Percentiles rank a stretch among this genome's conserved stretches.
These are phyloP conservation scores for Automeris io DNA, from an alignment of 2,888 invertebrate genomes.

Conservation along the genomic window DNA sequence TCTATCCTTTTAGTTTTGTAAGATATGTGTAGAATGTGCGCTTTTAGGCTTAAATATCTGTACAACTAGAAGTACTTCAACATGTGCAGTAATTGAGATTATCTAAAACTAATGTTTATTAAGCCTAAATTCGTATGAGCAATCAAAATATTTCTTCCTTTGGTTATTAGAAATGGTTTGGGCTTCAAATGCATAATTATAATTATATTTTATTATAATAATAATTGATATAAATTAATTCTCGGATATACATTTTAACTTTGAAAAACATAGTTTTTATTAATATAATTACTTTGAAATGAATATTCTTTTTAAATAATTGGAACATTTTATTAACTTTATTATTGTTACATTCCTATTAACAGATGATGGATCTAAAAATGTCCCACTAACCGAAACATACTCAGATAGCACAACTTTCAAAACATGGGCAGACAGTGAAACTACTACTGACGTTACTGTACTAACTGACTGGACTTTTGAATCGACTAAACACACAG, in stretches of 20 bases:
- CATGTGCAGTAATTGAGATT: no score
- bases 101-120: not conserved
- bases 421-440: slow-evolving; percentile 35
- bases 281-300: not conserved
- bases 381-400: slow-evolving; percentile 69
- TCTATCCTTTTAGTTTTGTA: slow-evolving; percentile 8
- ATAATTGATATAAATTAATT: no score
- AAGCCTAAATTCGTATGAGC: not conserved
- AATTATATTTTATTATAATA: not conserved
- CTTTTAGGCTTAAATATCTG: slow-evolving; percentile 15
- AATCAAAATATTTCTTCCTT: not conserved
- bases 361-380: slow-evolving; percentile 72
- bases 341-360: slow-evolving; percentile 63
- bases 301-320: not conserved
- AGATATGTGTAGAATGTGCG: slow-evolving; percentile 6
- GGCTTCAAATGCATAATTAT: not conserved
- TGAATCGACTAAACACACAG: slow-evolving; percentile 4
- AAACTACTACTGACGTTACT: slow-evolving; percentile 32
- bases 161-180: not conserved
- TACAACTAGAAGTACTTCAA: slow-evolving; percentile 2
- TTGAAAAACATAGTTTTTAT: no score
- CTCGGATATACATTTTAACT: no score
- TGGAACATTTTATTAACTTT: slow-evolving; percentile 30
- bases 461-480: slow-evolving; percentile 17
- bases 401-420: slow-evolving; percentile 45